Percentiles rank a stretch among this genome's conserved stretches.
Evolutionary conservation across 2,797 vertebrate species (phyloP).

Genomic region (Pseudopleuronectes americanus): DNA sequence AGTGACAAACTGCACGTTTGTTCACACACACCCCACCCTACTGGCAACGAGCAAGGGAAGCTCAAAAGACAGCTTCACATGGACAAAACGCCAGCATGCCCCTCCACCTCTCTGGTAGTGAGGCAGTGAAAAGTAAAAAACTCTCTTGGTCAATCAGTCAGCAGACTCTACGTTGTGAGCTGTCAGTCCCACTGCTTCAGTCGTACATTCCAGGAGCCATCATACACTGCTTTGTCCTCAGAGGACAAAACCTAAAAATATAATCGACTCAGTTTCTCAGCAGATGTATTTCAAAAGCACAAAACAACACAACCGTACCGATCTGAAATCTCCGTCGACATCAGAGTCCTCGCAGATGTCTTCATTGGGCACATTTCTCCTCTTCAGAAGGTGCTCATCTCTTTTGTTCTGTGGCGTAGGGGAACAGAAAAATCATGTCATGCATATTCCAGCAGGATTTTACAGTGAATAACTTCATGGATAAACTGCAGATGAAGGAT

Average conservation of each 20-base stretch:
- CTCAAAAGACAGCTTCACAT: constrained; percentile 16
- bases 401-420: constrained; percentile 91
- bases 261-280: not conserved
- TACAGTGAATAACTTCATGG: not conserved
- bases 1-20: constrained; percentile 16
- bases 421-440: constrained; percentile 3
- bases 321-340: constrained; percentile 95
- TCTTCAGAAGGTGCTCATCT: constrained; percentile 98
- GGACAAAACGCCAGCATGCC: constrained; percentile 15
- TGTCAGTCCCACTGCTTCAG: not conserved
- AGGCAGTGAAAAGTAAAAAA: constrained; percentile 13
- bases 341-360: constrained; percentile 98
- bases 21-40: constrained; percentile 16
- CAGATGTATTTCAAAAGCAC: not conserved
- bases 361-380: constrained; percentile 97
- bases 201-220: not conserved
- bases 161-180: not conserved
- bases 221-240: not conserved
- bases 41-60: not conserved
- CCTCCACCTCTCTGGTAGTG: constrained; percentile 18
- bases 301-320: constrained; percentile 81
- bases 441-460: not conserved
- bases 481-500: not conserved
- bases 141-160: not conserved
- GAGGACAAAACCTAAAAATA: constrained; percentile 11